Evolutionary conservation across 2,888 invertebrate genomes (phyloP).

Genomic region (Argynnis bischoffii): DNA sequence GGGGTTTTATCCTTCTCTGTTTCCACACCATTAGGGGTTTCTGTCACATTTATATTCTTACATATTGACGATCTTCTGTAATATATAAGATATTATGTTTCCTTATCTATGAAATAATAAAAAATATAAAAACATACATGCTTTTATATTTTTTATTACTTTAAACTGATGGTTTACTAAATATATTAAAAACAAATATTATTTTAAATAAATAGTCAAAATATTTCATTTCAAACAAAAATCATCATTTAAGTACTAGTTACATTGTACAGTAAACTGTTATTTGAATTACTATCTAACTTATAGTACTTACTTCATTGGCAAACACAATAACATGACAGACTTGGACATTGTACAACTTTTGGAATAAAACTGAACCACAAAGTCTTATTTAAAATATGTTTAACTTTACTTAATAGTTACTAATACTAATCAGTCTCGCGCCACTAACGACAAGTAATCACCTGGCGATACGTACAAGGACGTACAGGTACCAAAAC

Average conservation of each 20-base stretch:
- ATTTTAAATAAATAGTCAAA: too few relatives aligned
- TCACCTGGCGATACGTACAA: slow-evolving; percentile 53
- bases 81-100: slow-evolving; percentile 3
- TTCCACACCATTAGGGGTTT: slow-evolving; percentile 46
- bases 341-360: slow-evolving; percentile 33
- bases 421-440: slow-evolving; percentile 46
- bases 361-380: slow-evolving; percentile 13
- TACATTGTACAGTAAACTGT: too few relatives aligned
- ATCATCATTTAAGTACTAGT: too few relatives aligned
- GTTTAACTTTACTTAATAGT: slow-evolving; percentile 24
- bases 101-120: neutral
- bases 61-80: slow-evolving; percentile 67
- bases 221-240: too few relatives aligned
- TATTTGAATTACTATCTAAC: slow-evolving; percentile 2
- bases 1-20: slow-evolving; percentile 52
- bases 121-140: neutral
- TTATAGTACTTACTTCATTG: slow-evolving; percentile 32
- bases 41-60: slow-evolving; percentile 60
- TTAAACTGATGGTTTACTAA: too few relatives aligned
- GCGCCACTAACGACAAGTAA: slow-evolving; percentile 38
- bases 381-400: slow-evolving; percentile 29
- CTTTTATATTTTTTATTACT: too few relatives aligned
- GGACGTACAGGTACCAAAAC: slow-evolving; percentile 57
- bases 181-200: too few relatives aligned
- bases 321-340: slow-evolving; percentile 29